Conservation (phyloP, 2,888 invertebrate genomes). For the Hyles lineata region DNA sequence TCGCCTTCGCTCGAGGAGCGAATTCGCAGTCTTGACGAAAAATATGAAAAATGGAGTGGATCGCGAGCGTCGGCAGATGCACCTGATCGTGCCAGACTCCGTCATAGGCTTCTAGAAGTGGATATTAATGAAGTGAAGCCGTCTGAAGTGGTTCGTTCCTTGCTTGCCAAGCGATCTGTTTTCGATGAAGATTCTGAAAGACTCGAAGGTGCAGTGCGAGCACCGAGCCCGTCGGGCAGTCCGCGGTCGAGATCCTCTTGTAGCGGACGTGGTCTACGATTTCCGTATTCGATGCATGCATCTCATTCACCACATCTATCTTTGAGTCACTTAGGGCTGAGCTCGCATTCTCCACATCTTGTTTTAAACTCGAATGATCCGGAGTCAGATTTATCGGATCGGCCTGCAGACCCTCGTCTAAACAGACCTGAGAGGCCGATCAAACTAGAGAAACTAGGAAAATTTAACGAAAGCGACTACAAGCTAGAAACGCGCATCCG, state of each 20-base stretch:
- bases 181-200: constrained; percentile 98
- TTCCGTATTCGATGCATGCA: constrained; percentile 92
- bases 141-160: constrained; percentile 96
- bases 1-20: constrained; percentile 94
- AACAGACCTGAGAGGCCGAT: constrained; percentile 54
- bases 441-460: constrained; percentile 51
- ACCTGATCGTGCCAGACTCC: constrained; percentile 85
- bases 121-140: constrained; percentile 94
- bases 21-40: constrained; percentile 96
- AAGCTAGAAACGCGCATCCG: constrained; percentile 72
- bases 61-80: constrained; percentile 85
- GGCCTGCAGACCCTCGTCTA: constrained; percentile 54
- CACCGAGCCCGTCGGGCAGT: constrained; percentile 85
- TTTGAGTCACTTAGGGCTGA: constrained; percentile 16
- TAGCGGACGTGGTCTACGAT: constrained; percentile 86
- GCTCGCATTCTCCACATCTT: constrained; percentile 28
- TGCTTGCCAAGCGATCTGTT: constrained; percentile 96
- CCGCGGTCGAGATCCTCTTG: constrained; percentile 75
- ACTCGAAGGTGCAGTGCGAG: constrained; percentile 94
- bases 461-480: constrained; percentile 58
- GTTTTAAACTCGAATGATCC: constrained; percentile 4
- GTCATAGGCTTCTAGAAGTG: constrained; percentile 91
- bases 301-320: constrained; percentile 67
- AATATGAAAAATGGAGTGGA: constrained; percentile 94
- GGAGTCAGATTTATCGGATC: constrained; percentile 37